Percentiles rank a stretch among this genome's conserved stretches.
Evolutionary conservation across 1,140 invertebrate genomes (phyloP).

Genomic region (Phenacoccus solenopsis): DNA sequence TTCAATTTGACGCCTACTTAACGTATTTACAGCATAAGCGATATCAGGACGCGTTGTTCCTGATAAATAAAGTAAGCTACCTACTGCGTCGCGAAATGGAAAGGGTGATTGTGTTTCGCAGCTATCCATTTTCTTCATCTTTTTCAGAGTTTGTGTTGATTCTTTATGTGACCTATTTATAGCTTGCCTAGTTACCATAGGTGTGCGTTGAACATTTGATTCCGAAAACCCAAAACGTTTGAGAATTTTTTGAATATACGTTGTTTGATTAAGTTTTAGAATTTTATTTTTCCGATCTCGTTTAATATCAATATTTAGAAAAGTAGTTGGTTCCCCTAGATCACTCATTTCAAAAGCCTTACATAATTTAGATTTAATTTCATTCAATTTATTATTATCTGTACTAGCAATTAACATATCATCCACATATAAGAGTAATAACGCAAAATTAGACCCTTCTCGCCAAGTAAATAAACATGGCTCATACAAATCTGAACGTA

Average conservation of each 20-base stretch:
- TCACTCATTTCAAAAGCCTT: constrained; percentile 14
- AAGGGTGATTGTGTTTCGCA: no score
- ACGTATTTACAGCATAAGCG: constrained; percentile 28
- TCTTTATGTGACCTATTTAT: no score
- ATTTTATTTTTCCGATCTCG: neutral
- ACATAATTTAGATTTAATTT: constrained; percentile 7
- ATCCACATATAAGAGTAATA: constrained; percentile 18
- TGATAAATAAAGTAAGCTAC: constrained; percentile 31
- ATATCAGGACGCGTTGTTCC: constrained; percentile 31
- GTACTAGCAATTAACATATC: constrained; percentile 17
- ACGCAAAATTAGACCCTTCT: neutral
- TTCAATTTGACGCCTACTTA: constrained; percentile 23
- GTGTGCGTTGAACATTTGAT: constrained; percentile 3
- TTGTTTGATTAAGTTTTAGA: neutral
- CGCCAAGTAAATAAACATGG: neutral
- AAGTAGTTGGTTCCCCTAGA: neutral
- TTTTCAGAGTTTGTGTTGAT: no score
- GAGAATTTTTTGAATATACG: constrained; percentile 15
- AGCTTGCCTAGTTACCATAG: neutral
- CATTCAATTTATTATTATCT: neutral
- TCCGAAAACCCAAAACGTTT: constrained; percentile 17
- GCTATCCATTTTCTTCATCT: no score
- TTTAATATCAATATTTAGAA: neutral
- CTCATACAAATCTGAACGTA: no score
- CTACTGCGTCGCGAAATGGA: constrained; percentile 28